A percentile compares a stretch with the other conserved stretches of the same genome.
Conservation (phyloP, 1,140 invertebrate genomes). For the Bombus vancouverensis region DNA sequence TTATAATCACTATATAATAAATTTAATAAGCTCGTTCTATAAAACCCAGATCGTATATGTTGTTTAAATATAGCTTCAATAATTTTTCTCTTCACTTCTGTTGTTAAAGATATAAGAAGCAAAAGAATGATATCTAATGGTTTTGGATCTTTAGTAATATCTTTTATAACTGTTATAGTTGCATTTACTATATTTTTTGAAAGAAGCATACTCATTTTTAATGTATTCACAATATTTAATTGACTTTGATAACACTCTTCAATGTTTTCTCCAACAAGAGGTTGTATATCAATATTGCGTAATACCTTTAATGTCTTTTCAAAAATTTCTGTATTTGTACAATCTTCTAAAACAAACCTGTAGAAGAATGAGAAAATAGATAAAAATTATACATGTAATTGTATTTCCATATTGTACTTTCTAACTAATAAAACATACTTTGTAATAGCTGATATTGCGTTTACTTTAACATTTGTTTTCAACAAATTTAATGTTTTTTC, state of each 20-base stretch:
- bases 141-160: conserved; percentile 67
- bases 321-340: conserved; percentile 59
- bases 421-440: conserved; percentile 63
- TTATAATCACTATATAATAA: conserved; percentile 70
- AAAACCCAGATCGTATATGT: conserved; percentile 76
- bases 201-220: conserved; percentile 72
- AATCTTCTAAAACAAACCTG: conserved; percentile 75
- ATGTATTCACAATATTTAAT: conserved; percentile 68
- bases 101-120: conserved; percentile 67
- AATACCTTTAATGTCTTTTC: conserved; percentile 73
- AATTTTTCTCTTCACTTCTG: conserved; percentile 69
- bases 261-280: conserved; percentile 67
- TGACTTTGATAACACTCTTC: conserved; percentile 76
- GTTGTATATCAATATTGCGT: conserved; percentile 73
- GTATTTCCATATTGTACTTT: not conserved
- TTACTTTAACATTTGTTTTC: conserved; percentile 64
- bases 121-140: conserved; percentile 77
- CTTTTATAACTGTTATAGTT: conserved; percentile 68
- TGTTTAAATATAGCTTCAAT: conserved; percentile 70
- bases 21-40: conserved; percentile 69
- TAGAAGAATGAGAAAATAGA: conserved; percentile 37
- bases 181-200: conserved; percentile 70
- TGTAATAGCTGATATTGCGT: conserved; percentile 72
- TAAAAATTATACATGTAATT: conserved; percentile 19
- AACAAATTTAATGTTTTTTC: conserved; percentile 72